Percentiles rank a stretch among this genome's conserved stretches.
phyloP scores from a whole-genome alignment of 1,140 invertebrate species.

The Drosophila littoralis region DNA sequence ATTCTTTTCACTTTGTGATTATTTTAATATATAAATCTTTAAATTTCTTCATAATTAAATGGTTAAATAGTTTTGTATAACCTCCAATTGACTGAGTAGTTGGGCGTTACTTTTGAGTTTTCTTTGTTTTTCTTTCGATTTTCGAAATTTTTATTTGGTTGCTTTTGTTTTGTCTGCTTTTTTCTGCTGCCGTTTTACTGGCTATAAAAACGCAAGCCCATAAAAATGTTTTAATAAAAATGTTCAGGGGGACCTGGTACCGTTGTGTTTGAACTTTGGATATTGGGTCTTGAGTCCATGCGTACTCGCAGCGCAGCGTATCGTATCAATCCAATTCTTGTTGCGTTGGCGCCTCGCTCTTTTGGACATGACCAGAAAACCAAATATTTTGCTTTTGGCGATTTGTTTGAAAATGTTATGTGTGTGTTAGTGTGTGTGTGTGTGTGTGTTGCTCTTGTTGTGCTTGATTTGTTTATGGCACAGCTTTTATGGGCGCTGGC shows the following conservation, averaged over 20 bases:
- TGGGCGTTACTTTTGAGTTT: constrained; percentile 22
- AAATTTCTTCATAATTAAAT: too few relatives aligned
- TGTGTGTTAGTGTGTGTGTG: constrained; percentile 5
- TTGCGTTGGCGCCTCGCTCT: constrained; percentile 66
- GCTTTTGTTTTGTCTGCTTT: constrained; percentile 27
- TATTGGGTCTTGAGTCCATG: constrained; percentile 26
- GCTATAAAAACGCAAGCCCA: constrained; percentile 66
- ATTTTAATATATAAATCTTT: too few relatives aligned
- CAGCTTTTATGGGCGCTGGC: constrained; percentile 44
- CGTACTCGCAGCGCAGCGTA: constrained; percentile 16
- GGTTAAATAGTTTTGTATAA: too few relatives aligned
- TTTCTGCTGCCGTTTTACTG: constrained; percentile 51
- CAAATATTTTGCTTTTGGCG: constrained; percentile 72
- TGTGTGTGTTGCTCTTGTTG: constrained; percentile 27
- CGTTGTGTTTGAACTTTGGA: background rate
- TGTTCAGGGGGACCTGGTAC: constrained; percentile 8
- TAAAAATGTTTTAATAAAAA: constrained; percentile 78
- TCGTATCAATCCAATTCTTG: constrained; percentile 24
- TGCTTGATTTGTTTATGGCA: constrained; percentile 47
- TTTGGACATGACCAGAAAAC: constrained; percentile 73
- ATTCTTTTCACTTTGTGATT: too few relatives aligned
- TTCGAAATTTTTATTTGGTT: constrained; percentile 15
- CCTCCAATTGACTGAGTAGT: constrained; percentile 5
- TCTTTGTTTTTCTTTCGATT: constrained; percentile 15
- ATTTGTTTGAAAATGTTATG: constrained; percentile 39